Base-by-base conservation (phyloP, 1,140 invertebrate genomes). In the Tribolium madens region DNA sequence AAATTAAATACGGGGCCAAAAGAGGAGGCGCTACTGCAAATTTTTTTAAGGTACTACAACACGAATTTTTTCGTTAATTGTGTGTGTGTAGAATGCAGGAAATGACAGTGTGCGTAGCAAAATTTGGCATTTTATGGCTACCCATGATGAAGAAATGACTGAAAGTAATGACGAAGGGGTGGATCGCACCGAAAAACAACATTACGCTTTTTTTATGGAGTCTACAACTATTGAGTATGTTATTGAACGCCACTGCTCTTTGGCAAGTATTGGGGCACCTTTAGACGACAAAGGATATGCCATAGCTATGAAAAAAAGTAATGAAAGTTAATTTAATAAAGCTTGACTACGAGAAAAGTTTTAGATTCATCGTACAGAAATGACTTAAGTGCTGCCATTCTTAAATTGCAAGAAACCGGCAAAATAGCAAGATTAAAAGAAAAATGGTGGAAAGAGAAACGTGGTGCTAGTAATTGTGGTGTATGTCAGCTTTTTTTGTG, bases 1-100 rank as follows among this genome's bases (percentile, higher is more conserved):
- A 85, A 5, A 96, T 99, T 73, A 91, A 92, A 73, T 99, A 98
- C 86, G 97, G 97, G 9, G 92, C 93, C 3, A 94, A 96, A 80
- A 87, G 85, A 15, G 90, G 89, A 10, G 96, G 97, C 14, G 93
- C 96, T 6, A 98, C 95, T 0, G 89, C 91, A 10, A 90, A 89
- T 10, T 98, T 97, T 84, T 98, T 97, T 84, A 88, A 91, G 86
- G 96, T 98, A 90, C 81, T 4, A 26, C 18, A 21, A 4, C 6
- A 3, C 21, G 21, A 4, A 26, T 36, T 31, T 74, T 12, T 6
- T 69, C 13, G 18, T 13, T 26, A 18, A 15, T 15, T 69, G 9
- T 15, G 6, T 33, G 9, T 42, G 36, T 33, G 3, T 52, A 72
- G 70, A 72, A 72, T 50, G 18, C 70, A 31, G 70, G 21, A 10